Base-by-base conservation (phyloP, 1,140 invertebrate genomes). In the Phymorhynchus buccinoides region DNA sequence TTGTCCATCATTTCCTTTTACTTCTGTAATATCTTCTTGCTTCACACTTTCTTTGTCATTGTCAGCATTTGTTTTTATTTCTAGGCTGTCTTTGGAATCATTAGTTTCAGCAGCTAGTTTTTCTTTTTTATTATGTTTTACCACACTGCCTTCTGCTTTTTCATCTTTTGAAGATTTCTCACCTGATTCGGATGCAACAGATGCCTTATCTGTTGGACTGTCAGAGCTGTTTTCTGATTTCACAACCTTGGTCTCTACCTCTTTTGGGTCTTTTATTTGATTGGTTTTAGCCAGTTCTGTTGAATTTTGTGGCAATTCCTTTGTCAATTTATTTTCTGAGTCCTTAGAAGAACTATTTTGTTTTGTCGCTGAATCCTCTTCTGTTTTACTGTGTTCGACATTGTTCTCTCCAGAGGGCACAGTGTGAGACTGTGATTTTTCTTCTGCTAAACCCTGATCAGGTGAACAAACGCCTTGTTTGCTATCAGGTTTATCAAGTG, bases 1-100 rank as follows among this genome's bases (percentile, higher is more conserved):
- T 80, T 84, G 62, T 32, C 71, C 81, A 37, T 27, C 52, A 18
- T 79, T 84, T 22, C 18, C 80, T 68, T 86, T 75, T 66, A 73
- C 41, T 7, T 71, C 30, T 35, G 30, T 37, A 18, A 12, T 22
- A 12, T 22, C 68, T 9, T 71, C 68, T 9, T 7, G 7, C n/a
- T 37, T 71, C 30, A n/a, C 35, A 18, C 68, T 18, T 12, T 71
- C 68, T 71, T 71, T 71, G 68, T 71, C 18, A 35, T 35, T 32
- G 30, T 32, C 3, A 71, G 7, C 18, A 71, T 22, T 71, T 71
- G 68, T 9, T 37, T 3, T 37, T 0, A 32, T 71, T 71, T 35
- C 68, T 35, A 32, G 18, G 18, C 68, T 71, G 35, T 37, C 68
- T 4, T 7, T 71, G n/a, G 68, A 35, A 71, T 32, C 30, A 35